Base-by-base conservation (phyloP, 2,113 vertebrate species). In the Menura novaehollandiae region DNA sequence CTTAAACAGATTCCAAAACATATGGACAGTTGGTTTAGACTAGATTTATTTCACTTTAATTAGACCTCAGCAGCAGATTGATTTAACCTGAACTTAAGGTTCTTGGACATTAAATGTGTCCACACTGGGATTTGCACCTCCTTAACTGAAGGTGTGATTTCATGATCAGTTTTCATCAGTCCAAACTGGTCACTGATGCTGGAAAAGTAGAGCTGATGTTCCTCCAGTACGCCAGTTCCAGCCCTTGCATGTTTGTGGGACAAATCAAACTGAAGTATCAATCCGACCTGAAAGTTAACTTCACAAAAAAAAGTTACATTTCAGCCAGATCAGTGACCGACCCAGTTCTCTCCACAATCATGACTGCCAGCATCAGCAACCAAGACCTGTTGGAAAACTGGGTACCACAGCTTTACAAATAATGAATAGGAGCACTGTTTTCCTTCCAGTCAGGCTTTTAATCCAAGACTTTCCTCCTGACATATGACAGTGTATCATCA, bases 111-210 rank as follows among this genome's bases (percentile, higher is more conserved):
- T 74, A 91, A 91, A 66, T 74, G 39, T 72, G 58, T 94, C 94
- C 71, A 82, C 93, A 94, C 49, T 43, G 41, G 87, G 81, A 96
- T 95, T 96, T 97, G 58, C 90, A 96, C 95, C 71, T 95, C 79
- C 78, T 97, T 97, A 96, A 82, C 53, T 6, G n/a, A 91, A 68
- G 60, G 32, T 91, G 82, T 85, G 90, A 93, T 88, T 93, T 85
- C 90, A 88, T 21, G 71, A 91, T 95, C 95, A 88, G 66, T 89
- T 95, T 93, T 89, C 90, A 79, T 44, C n/a, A 59, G 62, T 41
- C n/a, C 22, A 56, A 72, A 87, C 35, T 68, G 37, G 27, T 82
- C 62, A 59, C 11, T 52, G 39, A 58, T 78, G 47, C 47, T 82
- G 58, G 68, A 91, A 60, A 85, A 52, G 37, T 21, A 55, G 1